A percentile compares a stretch with the other conserved stretches of the same genome.
phyloP scores from a whole-genome alignment of 2,888 invertebrate genomes.

The Venusia cambrica region DNA sequence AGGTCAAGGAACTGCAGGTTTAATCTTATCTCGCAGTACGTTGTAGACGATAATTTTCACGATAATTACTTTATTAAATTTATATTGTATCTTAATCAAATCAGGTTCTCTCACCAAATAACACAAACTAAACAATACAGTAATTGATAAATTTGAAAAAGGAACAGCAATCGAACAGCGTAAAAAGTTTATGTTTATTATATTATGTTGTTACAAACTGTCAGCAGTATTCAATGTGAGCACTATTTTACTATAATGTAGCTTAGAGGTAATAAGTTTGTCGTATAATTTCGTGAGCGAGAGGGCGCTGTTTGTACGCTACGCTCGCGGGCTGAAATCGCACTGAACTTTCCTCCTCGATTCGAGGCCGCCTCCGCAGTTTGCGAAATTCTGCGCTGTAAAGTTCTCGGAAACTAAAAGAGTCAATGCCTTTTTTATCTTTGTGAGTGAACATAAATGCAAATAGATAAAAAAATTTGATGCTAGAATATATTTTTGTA shows the following conservation, averaged over 20 bases:
- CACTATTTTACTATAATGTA: conserved; percentile 5
- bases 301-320: conserved; percentile 38
- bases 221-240: background rate
- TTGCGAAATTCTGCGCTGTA: conserved; percentile 32
- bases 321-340: conserved; percentile 39
- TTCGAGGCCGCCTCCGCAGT: conserved; percentile 17
- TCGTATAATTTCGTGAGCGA: conserved; percentile 30
- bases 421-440: conserved; percentile 10
- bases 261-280: conserved; percentile 32
- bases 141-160: conserved; percentile 11
- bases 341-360: conserved; percentile 36
- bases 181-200: conserved; percentile 2
- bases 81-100: too few species aligned
- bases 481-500: too few species aligned
- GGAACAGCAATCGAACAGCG: conserved; percentile 7
- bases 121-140: conserved; percentile 10
- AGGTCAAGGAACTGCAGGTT: too few species aligned
- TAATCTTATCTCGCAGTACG: too few species aligned
- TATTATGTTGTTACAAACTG: conserved; percentile 1
- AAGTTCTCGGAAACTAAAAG: conserved; percentile 1
- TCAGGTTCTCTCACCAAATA: too few species aligned
- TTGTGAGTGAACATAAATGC: too few species aligned
- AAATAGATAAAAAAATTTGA: too few species aligned
- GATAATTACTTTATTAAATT: too few species aligned
- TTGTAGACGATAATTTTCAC: too few species aligned